Conservation (phyloP, 2,888 invertebrate species). For the Desoria tigrina region DNA sequence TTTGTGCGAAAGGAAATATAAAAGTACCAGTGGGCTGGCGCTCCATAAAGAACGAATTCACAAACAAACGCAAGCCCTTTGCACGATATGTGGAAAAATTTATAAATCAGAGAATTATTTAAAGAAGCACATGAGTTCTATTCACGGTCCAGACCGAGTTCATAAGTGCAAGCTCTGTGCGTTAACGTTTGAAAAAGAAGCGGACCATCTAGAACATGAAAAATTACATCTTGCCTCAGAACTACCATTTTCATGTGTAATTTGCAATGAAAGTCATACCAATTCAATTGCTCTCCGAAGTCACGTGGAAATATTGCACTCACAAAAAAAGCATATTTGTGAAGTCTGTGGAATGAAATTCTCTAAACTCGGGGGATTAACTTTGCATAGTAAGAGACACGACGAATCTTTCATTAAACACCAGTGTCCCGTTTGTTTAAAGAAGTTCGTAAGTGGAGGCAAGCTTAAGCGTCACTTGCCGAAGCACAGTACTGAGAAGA, state of each 20-base stretch:
- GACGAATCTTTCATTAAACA: background rate
- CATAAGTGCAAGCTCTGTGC: background rate
- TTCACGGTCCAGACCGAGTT: background rate
- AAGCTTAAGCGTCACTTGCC: too few relatives aligned
- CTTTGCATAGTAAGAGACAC: background rate
- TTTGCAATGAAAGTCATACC: background rate
- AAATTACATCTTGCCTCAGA: background rate
- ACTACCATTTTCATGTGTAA: background rate
- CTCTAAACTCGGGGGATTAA: background rate
- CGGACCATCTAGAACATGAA: background rate
- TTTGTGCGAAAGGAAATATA: background rate
- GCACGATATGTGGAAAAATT: background rate
- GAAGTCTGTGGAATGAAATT: background rate
- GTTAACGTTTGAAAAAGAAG: background rate
- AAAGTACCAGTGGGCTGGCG: background rate
- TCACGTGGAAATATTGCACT: background rate
- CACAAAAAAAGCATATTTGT: background rate
- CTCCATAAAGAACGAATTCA: too few relatives aligned
- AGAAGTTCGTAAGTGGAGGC: too few relatives aligned
- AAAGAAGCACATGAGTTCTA: background rate
- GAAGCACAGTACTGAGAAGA: too few relatives aligned
- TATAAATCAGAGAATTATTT: background rate
- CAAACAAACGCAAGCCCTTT: background rate
- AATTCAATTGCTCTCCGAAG: background rate
- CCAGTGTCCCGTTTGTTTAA: background rate